Evolutionary conservation across 2,113 vertebrate species (phyloP), one percentile per base, ranked within the genome.

Genomic region (Nanorana parkeri): DNA sequence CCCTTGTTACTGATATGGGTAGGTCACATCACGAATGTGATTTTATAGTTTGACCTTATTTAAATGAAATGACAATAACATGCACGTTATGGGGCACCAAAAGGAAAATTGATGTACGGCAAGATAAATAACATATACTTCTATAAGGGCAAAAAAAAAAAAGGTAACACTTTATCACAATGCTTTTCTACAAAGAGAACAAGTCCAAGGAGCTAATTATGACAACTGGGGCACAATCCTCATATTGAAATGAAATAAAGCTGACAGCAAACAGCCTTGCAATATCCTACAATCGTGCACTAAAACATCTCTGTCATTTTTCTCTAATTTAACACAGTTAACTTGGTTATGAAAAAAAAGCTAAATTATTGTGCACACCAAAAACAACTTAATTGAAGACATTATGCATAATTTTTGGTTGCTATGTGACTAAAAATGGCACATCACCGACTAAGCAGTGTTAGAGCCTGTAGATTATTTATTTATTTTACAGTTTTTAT

Each of bases 331-430:
- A 77, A 51, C 74, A 77, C 36, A 52, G 17, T 66, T 78, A 66
- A 54, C 63, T 52, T 78, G 61, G 75, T 66, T 78, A 66, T 66
- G 75, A 65, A 52, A 26, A 65, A 24, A 78, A 66, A 78, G 20
- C 69, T 55, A 65, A 78, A 66, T 66, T 28, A 66, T 54, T 78
- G 73, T 76, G 75, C 60, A 65, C 29, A 77, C 61, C 60, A 77
- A 77, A 76, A 77, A 77, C 75, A 77, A 65, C 58, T 77, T 77
- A 65, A 77, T 77, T 77, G 75, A 61, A 63, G 75, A 65, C 61
- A 65, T 77, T 77, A 54, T 66, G 75, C 75, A 78, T 78, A 78
- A 78, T 78, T 66, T 63, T 54, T 47, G 24, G 75, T 66, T 78
- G 75, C 75, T 78, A 78, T 78, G 75, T 78, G 75, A 78, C 75